Evolutionary conservation across 2,888 invertebrate species (phyloP).

Genomic region (Caenorhabditis doughertyi): DNA sequence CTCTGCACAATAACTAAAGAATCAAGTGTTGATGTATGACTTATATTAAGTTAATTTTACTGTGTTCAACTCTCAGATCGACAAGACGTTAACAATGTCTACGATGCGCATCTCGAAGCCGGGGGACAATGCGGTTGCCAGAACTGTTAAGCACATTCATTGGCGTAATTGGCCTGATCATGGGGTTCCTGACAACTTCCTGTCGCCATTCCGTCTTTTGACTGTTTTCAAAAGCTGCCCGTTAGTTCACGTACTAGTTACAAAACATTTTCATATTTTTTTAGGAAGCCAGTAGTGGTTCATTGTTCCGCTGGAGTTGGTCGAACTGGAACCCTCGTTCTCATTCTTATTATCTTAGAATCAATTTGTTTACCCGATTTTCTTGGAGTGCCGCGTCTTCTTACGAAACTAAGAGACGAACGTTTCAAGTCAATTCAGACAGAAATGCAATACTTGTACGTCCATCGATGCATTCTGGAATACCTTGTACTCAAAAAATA

Average conservation of each 20-base stretch:
- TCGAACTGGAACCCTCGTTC: conserved; percentile 52
- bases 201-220: conserved; percentile 41
- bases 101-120: conserved; percentile 39
- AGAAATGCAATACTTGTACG: conserved; percentile 73
- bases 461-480: conserved; percentile 70
- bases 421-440: conserved; percentile 65
- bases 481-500: conserved; percentile 55
- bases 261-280: background rate
- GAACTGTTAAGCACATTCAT: conserved; percentile 51
- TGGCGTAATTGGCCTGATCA: conserved; percentile 67
- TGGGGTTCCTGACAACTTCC: conserved; percentile 54
- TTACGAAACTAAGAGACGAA: conserved; percentile 62
- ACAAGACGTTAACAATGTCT: conserved; percentile 31
- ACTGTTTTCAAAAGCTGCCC: conserved; percentile 11
- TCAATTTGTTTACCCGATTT: conserved; percentile 30
- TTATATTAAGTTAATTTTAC: background rate
- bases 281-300: conserved; percentile 49
- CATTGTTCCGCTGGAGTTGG: conserved; percentile 64
- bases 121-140: conserved; percentile 8
- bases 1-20: conserved; percentile 48
- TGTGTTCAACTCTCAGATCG: conserved; percentile 27
- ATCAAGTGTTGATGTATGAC: conserved; percentile 20
- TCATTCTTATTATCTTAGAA: conserved; percentile 52
- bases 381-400: conserved; percentile 47
- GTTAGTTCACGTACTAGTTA: background rate